A percentile compares a stretch with the other conserved stretches of the same genome.
These are phyloP conservation scores for Polietes domitor DNA, from an alignment of 2,888 invertebrate genomes.

Conservation along the genomic window DNA sequence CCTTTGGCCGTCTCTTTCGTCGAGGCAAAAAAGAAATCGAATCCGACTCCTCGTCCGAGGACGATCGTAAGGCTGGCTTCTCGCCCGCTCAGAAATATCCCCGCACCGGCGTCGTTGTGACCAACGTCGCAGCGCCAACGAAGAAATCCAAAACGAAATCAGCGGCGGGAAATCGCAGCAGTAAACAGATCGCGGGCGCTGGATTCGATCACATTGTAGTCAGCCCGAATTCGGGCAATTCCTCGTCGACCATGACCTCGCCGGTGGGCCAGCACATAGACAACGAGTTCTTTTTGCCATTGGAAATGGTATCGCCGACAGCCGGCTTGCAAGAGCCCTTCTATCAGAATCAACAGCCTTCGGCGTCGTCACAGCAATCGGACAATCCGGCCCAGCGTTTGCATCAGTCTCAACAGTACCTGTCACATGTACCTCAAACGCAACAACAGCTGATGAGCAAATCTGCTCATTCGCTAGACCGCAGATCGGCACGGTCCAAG, in stretches of 20 bases:
- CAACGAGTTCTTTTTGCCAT: conserved; percentile 78
- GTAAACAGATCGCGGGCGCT: conserved; percentile 82
- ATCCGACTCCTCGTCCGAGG: conserved; percentile 79
- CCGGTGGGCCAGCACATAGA: conserved; percentile 77
- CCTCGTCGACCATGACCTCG: conserved; percentile 41
- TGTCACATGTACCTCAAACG: conserved; percentile 63
- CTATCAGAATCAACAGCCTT: conserved; percentile 70
- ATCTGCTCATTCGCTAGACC: conserved; percentile 77
- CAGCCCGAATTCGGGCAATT: conserved; percentile 72
- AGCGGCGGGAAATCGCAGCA: conserved; percentile 81
- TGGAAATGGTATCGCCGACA: conserved; percentile 74
- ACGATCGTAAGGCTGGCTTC: conserved; percentile 81
- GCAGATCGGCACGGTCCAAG: conserved; percentile 67
- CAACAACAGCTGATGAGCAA: conserved; percentile 69
- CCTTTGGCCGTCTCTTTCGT: conserved; percentile 89
- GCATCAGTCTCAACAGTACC: conserved; percentile 65
- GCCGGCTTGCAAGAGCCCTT: conserved; percentile 71
- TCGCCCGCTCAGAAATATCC: conserved; percentile 67
- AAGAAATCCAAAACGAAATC: conserved; percentile 73
- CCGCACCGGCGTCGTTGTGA: conserved; percentile 9
- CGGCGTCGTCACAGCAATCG: conserved; percentile 52
- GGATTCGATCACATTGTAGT: conserved; percentile 86
- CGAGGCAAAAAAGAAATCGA: conserved; percentile 84
- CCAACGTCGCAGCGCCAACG: conserved; percentile 61
- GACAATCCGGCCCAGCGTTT: conserved; percentile 49